Percentiles rank a stretch among this genome's conserved stretches.
These are phyloP conservation scores for Phortica okadai DNA, from an alignment of 2,888 invertebrate species.

Conservation along the genomic window DNA sequence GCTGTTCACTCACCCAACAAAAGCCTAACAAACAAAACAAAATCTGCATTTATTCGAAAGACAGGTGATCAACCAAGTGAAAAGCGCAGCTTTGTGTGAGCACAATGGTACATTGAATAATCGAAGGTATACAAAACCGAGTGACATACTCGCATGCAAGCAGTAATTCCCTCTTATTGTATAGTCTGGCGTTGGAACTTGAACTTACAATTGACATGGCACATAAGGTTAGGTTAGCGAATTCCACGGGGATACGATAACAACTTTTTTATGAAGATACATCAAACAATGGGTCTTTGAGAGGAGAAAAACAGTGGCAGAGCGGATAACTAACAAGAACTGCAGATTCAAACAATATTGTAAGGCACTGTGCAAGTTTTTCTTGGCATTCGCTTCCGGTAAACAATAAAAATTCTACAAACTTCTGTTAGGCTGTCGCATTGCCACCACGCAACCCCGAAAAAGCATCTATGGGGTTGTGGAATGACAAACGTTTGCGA, in stretches of 20 bases:
- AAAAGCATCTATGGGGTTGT: constrained; percentile 23
- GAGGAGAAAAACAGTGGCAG: constrained; percentile 42
- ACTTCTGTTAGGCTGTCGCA: constrained; percentile 4
- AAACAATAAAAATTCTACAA: constrained; percentile 26
- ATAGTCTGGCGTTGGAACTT: constrained; percentile 31
- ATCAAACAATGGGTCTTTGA: constrained; percentile 26
- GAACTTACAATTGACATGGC: not conserved
- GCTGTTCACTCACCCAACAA: constrained; percentile 23
- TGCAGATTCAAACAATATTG: not conserved
- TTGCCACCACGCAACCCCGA: not conserved
- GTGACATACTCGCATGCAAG: constrained; percentile 19
- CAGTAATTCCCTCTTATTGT: constrained; percentile 16
- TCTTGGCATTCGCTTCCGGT: not conserved
- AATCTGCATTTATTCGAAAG: constrained; percentile 23
- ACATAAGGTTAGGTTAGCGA: constrained; percentile 40
- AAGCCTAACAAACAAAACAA: constrained; percentile 42
- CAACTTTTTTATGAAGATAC: constrained; percentile 47
- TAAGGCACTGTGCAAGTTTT: not conserved
- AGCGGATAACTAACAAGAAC: not conserved
- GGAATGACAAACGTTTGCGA: constrained; percentile 57
- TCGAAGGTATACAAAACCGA: not conserved
- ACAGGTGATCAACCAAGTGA: not conserved
- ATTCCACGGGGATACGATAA: constrained; percentile 68
- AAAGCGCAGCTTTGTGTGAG: constrained; percentile 10
- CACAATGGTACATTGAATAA: constrained; percentile 8